Conservation (phyloP, 2,888 invertebrate species). For the Pachliopta kotzebuea region DNA sequence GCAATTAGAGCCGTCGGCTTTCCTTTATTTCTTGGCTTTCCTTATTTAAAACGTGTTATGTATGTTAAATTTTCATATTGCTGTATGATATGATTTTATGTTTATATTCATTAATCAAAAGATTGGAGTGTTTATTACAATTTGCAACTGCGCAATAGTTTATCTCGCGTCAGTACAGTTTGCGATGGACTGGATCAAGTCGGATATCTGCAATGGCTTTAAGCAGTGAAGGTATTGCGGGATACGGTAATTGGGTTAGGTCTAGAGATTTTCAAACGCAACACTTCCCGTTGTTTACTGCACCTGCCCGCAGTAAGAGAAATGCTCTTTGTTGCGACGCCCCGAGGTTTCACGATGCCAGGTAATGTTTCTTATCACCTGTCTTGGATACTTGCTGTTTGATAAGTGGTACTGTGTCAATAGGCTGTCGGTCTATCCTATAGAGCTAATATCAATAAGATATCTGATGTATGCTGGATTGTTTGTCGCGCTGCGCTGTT, state of each 20-base stretch:
- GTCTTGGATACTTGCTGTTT: constrained; percentile 34
- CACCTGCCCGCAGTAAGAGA: constrained; percentile 24
- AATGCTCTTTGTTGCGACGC: constrained; percentile 30
- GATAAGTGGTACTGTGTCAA: constrained; percentile 47
- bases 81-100: not conserved
- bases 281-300: constrained; percentile 20
- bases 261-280: constrained; percentile 18
- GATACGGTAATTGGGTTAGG: constrained; percentile 29
- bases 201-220: constrained; percentile 20
- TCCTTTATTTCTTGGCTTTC: too few relatives aligned
- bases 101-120: not conserved
- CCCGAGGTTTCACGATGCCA: constrained; percentile 24
- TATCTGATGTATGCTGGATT: constrained; percentile 30
- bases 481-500: constrained; percentile 21
- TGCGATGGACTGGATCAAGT: constrained; percentile 16
- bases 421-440: constrained; percentile 44
- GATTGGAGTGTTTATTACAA: not conserved
- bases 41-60: too few relatives aligned
- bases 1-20: not conserved
- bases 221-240: constrained; percentile 22
- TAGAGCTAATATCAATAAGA: constrained; percentile 42
- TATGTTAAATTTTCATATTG: too few relatives aligned
- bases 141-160: constrained; percentile 18
- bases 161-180: constrained; percentile 8
- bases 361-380: constrained; percentile 36